Evolutionary conservation across 1,140 invertebrate genomes (phyloP).

Genomic region (Chlorops oryzae): DNA sequence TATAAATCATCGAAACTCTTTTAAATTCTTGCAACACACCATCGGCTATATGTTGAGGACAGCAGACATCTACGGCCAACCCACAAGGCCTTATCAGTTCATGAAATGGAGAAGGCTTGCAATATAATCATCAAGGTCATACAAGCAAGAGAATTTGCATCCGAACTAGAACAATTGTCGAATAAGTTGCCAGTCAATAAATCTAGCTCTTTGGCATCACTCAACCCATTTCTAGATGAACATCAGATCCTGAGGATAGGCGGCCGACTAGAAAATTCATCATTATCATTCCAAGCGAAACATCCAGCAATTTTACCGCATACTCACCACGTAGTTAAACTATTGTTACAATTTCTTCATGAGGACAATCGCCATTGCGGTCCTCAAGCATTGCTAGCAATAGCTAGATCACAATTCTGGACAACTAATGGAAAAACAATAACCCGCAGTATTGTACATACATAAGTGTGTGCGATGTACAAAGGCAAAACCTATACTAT

Average conservation of each 20-base stretch:
- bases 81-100: too few species aligned
- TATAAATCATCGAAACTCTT: too few species aligned
- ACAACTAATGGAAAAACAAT: constrained; percentile 7
- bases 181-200: too few species aligned
- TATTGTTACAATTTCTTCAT: constrained; percentile 5
- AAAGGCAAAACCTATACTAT: background rate
- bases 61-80: too few species aligned
- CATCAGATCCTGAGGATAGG: too few species aligned
- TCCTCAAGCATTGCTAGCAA: background rate
- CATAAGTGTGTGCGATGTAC: constrained; percentile 2
- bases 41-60: too few species aligned
- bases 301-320: constrained; percentile 6
- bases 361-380: background rate
- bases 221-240: constrained; percentile 6
- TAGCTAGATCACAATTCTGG: constrained; percentile 4
- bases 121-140: too few species aligned
- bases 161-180: too few species aligned
- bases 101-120: too few species aligned
- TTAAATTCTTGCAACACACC: too few species aligned
- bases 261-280: constrained; percentile 1
- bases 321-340: background rate
- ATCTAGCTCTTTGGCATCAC: too few species aligned
- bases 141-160: too few species aligned
- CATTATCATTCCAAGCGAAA: background rate
- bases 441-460: background rate